Evolutionary conservation across 37 sponge, comb jelly and placozoan genomes (phyloP).

Genomic region (Bolinopsis microptera): DNA sequence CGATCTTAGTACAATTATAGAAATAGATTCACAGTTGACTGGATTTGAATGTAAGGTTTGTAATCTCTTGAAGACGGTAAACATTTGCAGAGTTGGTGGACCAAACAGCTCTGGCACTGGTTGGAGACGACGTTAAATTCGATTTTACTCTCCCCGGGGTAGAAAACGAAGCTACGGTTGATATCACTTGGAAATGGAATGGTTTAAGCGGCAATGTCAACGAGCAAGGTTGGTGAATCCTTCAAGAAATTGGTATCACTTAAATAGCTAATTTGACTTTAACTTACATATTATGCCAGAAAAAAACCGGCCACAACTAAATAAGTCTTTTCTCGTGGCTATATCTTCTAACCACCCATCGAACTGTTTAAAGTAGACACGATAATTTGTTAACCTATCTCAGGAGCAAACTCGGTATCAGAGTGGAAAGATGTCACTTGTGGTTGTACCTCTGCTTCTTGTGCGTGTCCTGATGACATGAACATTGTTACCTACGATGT

Average conservation of each 20-base stretch:
- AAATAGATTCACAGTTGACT: no score
- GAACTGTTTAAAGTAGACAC: no score
- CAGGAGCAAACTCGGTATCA: not conserved
- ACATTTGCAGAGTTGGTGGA: not conserved
- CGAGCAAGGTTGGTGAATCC: not conserved
- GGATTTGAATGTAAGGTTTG: no score
- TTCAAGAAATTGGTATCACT: no score
- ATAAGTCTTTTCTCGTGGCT: no score
- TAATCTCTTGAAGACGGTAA: no score
- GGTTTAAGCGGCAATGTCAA: not conserved
- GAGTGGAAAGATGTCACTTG: not conserved
- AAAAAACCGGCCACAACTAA: no score
- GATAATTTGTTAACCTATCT: no score
- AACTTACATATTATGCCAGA: no score
- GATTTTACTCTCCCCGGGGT: not conserved
- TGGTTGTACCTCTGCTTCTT: not conserved
- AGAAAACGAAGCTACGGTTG: not conserved
- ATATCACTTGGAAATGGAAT: conserved; percentile 20
- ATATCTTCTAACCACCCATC: no score
- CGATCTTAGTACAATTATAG: no score
- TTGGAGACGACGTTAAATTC: not conserved
- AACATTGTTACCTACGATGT: not conserved
- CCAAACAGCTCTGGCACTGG: not conserved
- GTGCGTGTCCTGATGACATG: not conserved
- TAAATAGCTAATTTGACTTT: no score